A percentile compares a stretch with the other conserved stretches of the same genome.
Conservation (phyloP, 2,113 vertebrate species). For the Elephantulus edwardii region DNA sequence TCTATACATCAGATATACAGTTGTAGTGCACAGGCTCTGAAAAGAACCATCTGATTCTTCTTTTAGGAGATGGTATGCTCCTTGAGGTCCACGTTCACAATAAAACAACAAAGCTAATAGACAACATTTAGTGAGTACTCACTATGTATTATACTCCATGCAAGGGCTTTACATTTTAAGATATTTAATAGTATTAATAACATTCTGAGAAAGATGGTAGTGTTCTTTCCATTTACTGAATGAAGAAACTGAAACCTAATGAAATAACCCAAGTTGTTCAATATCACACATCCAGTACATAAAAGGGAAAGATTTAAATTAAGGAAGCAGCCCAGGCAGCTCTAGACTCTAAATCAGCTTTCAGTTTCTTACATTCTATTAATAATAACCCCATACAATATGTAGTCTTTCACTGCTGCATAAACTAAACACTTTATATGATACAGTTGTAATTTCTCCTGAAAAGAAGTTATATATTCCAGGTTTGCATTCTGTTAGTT, state of each 20-base stretch:
- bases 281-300: background rate
- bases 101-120: background rate
- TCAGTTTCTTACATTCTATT: background rate
- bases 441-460: background rate
- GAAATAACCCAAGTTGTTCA: background rate
- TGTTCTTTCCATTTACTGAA: background rate
- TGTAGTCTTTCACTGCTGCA: background rate
- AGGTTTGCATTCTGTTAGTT: background rate
- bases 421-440: constrained; percentile 2
- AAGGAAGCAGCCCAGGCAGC: background rate
- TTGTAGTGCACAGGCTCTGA: background rate
- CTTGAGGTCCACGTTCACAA: background rate
- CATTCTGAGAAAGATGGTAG: background rate
- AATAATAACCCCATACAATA: background rate
- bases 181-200: background rate
- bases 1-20: background rate
- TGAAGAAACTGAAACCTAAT: background rate
- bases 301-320: background rate
- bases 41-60: background rate
- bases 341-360: background rate
- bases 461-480: background rate
- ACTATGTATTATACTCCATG: background rate
- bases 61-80: background rate
- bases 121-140: background rate
- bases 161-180: background rate